Conservation (phyloP, 2,888 invertebrate species). For the Agrotis segetum region DNA sequence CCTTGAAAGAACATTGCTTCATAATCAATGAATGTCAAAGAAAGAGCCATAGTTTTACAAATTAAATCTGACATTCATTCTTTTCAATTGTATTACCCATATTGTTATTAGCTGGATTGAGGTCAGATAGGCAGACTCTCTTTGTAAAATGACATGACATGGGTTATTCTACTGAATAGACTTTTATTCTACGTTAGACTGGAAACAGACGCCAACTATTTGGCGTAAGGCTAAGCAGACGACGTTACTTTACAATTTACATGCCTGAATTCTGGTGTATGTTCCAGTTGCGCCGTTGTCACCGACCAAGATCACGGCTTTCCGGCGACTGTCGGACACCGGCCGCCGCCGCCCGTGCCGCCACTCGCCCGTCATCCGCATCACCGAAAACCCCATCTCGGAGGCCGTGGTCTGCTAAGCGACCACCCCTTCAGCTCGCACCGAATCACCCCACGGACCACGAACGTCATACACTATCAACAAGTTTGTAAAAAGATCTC, state of each 20-base stretch:
- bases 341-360: slow-evolving; percentile 86
- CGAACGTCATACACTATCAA: slow-evolving; percentile 11
- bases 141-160: no score
- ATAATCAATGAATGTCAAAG: not conserved
- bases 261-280: slow-evolving; percentile 21
- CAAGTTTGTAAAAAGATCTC: slow-evolving; percentile 3
- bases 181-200: no score
- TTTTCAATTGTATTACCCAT: no score
- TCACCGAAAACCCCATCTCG: slow-evolving; percentile 95
- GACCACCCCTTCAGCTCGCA: slow-evolving; percentile 19
- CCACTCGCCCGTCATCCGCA: slow-evolving; percentile 93
- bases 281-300: slow-evolving; percentile 93
- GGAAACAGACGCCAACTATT: not conserved
- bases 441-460: slow-evolving; percentile 24
- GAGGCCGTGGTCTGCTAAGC: slow-evolving; percentile 94
- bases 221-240: not conserved
- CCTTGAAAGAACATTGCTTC: not conserved
- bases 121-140: no score
- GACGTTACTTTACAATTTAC: slow-evolving; percentile 8
- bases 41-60: no score
- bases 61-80: no score
- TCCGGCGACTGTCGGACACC: slow-evolving; percentile 91
- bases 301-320: slow-evolving; percentile 93
- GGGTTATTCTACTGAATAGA: no score
- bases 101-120: no score